Evolutionary conservation across 1,140 invertebrate genomes (phyloP).

Genomic region (Adoxophyes honmai): DNA sequence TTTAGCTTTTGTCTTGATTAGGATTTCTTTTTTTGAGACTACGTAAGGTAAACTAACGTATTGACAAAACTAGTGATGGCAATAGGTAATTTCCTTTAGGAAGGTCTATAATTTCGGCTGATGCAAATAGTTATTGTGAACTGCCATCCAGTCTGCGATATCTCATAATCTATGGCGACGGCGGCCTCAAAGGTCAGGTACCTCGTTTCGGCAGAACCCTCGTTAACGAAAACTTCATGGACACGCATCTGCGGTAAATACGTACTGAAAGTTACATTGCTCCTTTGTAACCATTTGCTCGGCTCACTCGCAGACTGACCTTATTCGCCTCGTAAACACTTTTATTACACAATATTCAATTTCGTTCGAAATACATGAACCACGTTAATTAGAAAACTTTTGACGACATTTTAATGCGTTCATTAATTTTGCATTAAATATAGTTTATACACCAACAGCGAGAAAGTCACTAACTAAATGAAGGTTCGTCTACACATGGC

Average conservation of each 20-base stretch:
- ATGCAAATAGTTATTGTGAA: no score
- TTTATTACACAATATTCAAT: constrained; percentile 37
- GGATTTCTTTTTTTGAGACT: no score
- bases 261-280: constrained; percentile 24
- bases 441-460: no score
- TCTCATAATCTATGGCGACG: constrained; percentile 6
- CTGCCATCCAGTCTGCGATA: no score
- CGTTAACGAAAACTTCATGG: constrained; percentile 24
- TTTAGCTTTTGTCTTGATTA: no score
- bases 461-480: no score
- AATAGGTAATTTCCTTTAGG: no score
- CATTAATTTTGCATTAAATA: no score
- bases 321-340: constrained; percentile 1
- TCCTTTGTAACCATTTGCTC: constrained; percentile 23
- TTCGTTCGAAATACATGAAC: constrained; percentile 33
- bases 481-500: no score
- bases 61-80: no score
- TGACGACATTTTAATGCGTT: neutral
- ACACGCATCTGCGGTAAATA: constrained; percentile 16
- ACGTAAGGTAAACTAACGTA: no score
- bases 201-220: constrained; percentile 15
- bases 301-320: constrained; percentile 7
- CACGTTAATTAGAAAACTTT: constrained; percentile 8
- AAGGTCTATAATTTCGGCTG: no score
- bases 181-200: constrained; percentile 18